A percentile compares a stretch with the other conserved stretches of the same genome.
Conservation (phyloP, 1,140 invertebrate genomes). For the Lithobius niger region DNA sequence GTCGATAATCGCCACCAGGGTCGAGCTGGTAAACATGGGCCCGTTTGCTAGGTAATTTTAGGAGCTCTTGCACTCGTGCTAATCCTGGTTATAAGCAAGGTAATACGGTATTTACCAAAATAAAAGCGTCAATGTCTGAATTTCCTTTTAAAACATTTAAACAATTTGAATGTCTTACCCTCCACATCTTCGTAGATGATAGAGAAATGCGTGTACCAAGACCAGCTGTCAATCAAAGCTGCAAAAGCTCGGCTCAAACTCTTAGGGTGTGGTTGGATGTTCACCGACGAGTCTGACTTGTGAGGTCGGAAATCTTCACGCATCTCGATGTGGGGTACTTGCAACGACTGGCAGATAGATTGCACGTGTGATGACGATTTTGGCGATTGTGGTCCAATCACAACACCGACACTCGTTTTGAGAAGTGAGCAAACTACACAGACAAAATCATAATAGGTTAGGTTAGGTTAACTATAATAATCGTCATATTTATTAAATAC, state of each 20-base stretch:
- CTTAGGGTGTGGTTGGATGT: constrained; percentile 55
- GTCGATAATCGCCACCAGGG: no score
- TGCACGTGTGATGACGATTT: constrained; percentile 57
- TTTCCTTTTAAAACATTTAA: no score
- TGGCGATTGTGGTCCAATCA: constrained; percentile 66
- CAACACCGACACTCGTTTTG: constrained; percentile 48
- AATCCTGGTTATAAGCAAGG: no score
- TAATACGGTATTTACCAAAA: no score
- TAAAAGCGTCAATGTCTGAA: no score
- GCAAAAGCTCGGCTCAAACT: constrained; percentile 30
- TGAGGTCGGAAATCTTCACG: constrained; percentile 45
- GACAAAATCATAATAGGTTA: no score
- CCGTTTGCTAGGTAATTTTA: no score
- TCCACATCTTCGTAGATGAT: constrained; percentile 34
- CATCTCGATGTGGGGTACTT: constrained; percentile 71
- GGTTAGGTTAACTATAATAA: no score
- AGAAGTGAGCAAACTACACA: constrained; percentile 45
- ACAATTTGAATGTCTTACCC: no score
- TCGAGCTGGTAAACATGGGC: no score
- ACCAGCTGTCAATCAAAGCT: constrained; percentile 30
- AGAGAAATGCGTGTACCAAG: constrained; percentile 31
- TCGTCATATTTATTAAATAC: no score
- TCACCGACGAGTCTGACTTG: constrained; percentile 51
- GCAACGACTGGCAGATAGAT: constrained; percentile 66
- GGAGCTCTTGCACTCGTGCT: no score